A percentile compares a stretch with the other conserved stretches of the same genome.
Conservation (phyloP, 1,140 invertebrate species). For the Drosophila ohnishii region DNA sequence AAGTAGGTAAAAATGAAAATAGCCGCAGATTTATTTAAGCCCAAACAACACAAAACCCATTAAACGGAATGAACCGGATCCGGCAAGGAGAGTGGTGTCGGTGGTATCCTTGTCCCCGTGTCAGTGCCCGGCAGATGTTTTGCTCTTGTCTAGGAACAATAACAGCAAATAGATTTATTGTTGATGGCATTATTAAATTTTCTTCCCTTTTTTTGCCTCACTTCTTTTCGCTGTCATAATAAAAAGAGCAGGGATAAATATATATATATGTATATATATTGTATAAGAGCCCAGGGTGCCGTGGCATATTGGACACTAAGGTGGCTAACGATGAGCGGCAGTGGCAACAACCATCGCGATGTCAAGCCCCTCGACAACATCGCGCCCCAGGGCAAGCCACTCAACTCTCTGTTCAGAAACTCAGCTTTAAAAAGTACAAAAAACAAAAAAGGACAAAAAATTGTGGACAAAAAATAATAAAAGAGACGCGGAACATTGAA, state of each 20-base stretch:
- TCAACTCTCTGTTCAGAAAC: conserved; percentile 19
- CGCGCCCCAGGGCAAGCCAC: conserved; percentile 57
- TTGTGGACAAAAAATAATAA: conserved; percentile 32
- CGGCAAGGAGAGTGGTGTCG: not conserved
- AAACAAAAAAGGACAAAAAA: conserved; percentile 11
- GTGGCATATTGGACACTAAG: conserved; percentile 45
- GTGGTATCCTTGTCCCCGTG: not conserved
- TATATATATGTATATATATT: not conserved
- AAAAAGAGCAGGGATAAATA: conserved; percentile 49
- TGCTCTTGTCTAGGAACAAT: conserved; percentile 65
- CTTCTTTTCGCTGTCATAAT: conserved; percentile 66
- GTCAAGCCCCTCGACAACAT: conserved; percentile 70
- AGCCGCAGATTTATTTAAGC: conserved; percentile 78
- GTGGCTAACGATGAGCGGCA: conserved; percentile 66
- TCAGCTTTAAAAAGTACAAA: not conserved
- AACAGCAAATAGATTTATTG: conserved; percentile 80
- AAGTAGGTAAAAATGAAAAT: conserved; percentile 78
- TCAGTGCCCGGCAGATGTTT: conserved; percentile 40
- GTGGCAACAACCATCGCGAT: conserved; percentile 52
- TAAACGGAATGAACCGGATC: conserved; percentile 55
- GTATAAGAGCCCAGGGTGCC: conserved; percentile 32
- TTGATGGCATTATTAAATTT: conserved; percentile 81
- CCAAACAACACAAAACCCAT: conserved; percentile 49
- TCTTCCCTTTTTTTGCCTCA: conserved; percentile 42
- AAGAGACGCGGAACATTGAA: conserved; percentile 30